Evolutionary conservation across 2,797 vertebrate species (phyloP), one percentile per base, ranked within the genome.

Genomic region (Falco concolor): DNA sequence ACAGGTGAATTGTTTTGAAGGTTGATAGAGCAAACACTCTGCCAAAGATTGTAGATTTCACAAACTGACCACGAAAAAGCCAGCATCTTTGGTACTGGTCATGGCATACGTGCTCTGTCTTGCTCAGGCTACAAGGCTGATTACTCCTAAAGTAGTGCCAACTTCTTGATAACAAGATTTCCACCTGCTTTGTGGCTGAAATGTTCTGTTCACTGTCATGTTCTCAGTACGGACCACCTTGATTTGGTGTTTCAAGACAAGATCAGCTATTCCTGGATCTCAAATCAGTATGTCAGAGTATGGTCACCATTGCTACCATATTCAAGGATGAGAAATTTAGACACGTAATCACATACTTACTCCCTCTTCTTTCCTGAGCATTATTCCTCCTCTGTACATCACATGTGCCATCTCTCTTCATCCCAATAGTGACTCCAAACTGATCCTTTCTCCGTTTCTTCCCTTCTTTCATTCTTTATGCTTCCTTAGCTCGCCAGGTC

Each of bases 251-350:
- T 91, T 77, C 68, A 50, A 56, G 67, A 17, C 32, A 70, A 54
- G 52, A 54, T 64, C 36, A 56, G 38, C 25, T 52, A 13, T 36
- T 63, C 65, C 52, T 84, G 44, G 14, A 45, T 79, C 28, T 73
- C 5, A 75, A 88, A 20, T 63, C 32, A 34, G 22, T 40, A 13
- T 59, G 90, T 54, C 13, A 6, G 84, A 50, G 30, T 20, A 2
- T 0, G 1, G 18, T 32, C 44, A 8, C 17, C 0, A 0, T 28
- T 69, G 34, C 21, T 78, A 50, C 27, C 11, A 3, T 14, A 6
- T 21, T 83, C 49, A 34, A 38, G 50, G 47, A 21, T 36, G 17
- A 82, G 30, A 83, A 80, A 32, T 7, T 5, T 18, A 59, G 49
- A 74, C 36, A 19, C 65, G 40, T 28, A 18, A 73, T 69, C 56